Evolutionary conservation across 2,797 vertebrate species (phyloP).

Genomic region (Lerista edwardsae): DNA sequence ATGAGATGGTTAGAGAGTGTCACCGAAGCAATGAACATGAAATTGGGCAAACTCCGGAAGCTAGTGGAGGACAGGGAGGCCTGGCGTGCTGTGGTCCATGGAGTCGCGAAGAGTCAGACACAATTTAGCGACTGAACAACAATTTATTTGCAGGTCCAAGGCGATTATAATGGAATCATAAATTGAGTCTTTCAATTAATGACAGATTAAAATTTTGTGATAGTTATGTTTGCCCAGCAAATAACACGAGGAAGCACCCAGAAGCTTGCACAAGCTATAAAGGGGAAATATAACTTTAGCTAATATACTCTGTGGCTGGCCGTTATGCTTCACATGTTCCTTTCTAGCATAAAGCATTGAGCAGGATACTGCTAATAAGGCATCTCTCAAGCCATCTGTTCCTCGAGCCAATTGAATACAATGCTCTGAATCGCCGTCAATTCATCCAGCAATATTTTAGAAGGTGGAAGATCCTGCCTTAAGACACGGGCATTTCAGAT

Average conservation of each 20-base stretch:
- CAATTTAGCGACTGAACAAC: too few relatives aligned
- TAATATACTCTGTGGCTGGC: too few relatives aligned
- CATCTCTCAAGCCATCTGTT: neutral
- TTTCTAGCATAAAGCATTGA: neutral
- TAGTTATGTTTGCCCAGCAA: neutral
- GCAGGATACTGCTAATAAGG: neutral
- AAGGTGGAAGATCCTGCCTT: slow-evolving; percentile 5
- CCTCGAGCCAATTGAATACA: neutral
- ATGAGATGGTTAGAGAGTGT: too few relatives aligned
- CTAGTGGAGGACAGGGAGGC: too few relatives aligned
- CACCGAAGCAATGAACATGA: too few relatives aligned
- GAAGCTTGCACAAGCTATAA: neutral
- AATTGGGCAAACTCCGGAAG: too few relatives aligned
- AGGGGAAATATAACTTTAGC: neutral
- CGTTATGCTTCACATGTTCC: neutral
- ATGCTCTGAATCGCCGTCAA: neutral
- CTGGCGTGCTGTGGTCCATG: too few relatives aligned
- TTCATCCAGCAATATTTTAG: slow-evolving; percentile 8
- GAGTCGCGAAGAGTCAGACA: too few relatives aligned
- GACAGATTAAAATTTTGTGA: neutral
- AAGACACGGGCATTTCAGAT: slow-evolving; percentile 6
- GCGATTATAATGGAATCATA: neutral
- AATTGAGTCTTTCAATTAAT: neutral
- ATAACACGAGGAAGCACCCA: neutral
- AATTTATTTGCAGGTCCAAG: too few relatives aligned